Percentiles rank a stretch among this genome's conserved stretches.
These are phyloP conservation scores for Lacerta viridis DNA, from an alignment of 2,797 vertebrate species.

Conservation along the genomic window DNA sequence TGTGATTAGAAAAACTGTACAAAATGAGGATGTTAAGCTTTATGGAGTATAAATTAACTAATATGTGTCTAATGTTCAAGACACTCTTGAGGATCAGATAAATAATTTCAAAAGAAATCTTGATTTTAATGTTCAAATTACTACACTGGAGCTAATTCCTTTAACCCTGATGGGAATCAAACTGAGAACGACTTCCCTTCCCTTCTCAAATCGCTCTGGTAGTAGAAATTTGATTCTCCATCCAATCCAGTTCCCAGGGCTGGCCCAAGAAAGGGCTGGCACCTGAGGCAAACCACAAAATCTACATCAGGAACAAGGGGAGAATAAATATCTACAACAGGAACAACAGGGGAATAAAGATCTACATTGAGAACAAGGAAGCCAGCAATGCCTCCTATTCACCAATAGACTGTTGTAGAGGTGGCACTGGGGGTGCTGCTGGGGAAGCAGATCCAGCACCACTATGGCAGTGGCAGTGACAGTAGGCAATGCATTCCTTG, in stretches of 20 bases:
- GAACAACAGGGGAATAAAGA: too few relatives aligned
- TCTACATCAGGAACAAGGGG: too few relatives aligned
- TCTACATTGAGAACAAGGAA: too few relatives aligned
- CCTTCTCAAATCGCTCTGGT: background rate
- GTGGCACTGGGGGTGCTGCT: too few relatives aligned
- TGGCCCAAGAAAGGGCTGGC: too few relatives aligned
- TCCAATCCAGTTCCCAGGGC: background rate
- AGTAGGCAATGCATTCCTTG: too few relatives aligned
- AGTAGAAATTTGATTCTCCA: background rate
- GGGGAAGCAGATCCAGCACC: too few relatives aligned
- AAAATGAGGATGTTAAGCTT: constrained; percentile 5
- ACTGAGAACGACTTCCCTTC: background rate
- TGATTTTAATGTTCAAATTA: constrained; percentile 24
- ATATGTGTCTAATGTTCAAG: background rate
- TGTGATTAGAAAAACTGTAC: constrained; percentile 16
- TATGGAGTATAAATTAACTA: background rate
- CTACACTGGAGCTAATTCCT: background rate
- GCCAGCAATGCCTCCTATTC: too few relatives aligned
- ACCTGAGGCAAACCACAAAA: too few relatives aligned
- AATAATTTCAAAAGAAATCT: constrained; percentile 26
- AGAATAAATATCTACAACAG: too few relatives aligned
- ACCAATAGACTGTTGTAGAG: too few relatives aligned
- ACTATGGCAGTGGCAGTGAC: too few relatives aligned
- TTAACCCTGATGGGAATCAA: background rate
- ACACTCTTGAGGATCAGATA: constrained; percentile 1